Evolutionary conservation across 1,140 invertebrate species (phyloP).

Genomic region (Elymnias hypermnestra): DNA sequence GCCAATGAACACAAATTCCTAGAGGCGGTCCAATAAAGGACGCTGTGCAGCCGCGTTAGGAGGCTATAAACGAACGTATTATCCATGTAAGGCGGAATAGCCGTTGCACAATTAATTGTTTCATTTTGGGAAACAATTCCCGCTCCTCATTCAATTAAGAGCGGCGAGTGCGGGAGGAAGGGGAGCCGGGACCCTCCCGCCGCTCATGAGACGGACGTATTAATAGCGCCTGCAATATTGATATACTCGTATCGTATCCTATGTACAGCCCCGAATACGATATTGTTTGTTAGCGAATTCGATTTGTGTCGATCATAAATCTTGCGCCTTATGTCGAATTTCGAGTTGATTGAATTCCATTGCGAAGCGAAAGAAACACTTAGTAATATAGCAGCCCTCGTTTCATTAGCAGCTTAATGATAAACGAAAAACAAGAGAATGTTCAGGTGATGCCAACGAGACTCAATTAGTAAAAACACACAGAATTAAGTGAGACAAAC

Average conservation of each 20-base stretch:
- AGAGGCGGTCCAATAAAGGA: constrained; percentile 74
- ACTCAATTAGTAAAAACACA: constrained; percentile 74
- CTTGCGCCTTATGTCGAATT: constrained; percentile 73
- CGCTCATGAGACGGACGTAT: constrained; percentile 72
- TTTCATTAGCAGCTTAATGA: constrained; percentile 50
- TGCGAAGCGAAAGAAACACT: constrained; percentile 37
- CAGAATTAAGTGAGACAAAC: constrained; percentile 72
- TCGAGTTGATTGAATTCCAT: constrained; percentile 65
- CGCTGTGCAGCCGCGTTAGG: constrained; percentile 72
- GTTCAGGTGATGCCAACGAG: constrained; percentile 42
- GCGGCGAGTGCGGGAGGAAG: constrained; percentile 57
- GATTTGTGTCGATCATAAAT: constrained; percentile 75
- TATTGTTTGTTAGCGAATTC: constrained; percentile 75
- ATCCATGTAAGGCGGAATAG: constrained; percentile 76
- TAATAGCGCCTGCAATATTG: constrained; percentile 76
- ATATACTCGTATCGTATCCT: constrained; percentile 70
- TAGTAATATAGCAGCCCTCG: constrained; percentile 26
- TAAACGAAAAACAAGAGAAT: constrained; percentile 40
- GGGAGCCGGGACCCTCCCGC: constrained; percentile 28
- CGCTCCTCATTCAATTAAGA: constrained; percentile 76
- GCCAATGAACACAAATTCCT: constrained; percentile 74
- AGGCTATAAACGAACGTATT: constrained; percentile 75
- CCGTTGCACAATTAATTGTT: constrained; percentile 76
- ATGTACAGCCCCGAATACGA: constrained; percentile 69
- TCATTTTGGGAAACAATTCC: constrained; percentile 76